Evolutionary conservation across 2,113 vertebrate genomes (phyloP), one percentile per base, ranked within the genome.

Genomic region (Phodopus roborovskii): DNA sequence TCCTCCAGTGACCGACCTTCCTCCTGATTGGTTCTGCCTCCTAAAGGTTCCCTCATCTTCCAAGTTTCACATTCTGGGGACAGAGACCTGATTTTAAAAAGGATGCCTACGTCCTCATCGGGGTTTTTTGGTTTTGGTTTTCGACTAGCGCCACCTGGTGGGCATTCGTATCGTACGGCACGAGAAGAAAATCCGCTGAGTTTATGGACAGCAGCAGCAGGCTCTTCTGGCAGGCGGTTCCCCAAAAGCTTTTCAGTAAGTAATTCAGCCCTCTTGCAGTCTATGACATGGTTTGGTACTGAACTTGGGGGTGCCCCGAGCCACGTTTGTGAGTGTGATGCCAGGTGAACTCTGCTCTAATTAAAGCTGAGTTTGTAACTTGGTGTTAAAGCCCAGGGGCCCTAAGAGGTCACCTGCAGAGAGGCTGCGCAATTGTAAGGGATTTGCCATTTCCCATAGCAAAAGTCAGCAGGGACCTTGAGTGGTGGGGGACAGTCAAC

Each of bases 81-180:
- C 3, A 5, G 33, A 20, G 70, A 9, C 17, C 36, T 6, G 3
- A 36, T 71, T 17, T 71, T 79, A 22, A 15, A 39, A 58, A 4
- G 22, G 20, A 26, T 39, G 36, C 79, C 79, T 60, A 39, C 33
- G 6, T 9, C 24, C 53, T 85, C 0, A 12, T 36, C 1, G 39
- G 20, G 42, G n/a, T n/a, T 16, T 77, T n/a, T 60, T 20, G 4
- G n/a, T n/a, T 19, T 7, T 36, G 0, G 39, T 16, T 24, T 39
- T 79, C 20, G 64, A 48, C 60, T 20, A 86, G 53, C 94, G 48
- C 94, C 96, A 95, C 70, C 95, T 96, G 6, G 91, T 96, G 97
- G 95, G 9, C 82, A 66, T 62, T 75, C 22, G 11, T 42, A 2
- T 13, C 62, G 20, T 26, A 56, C 81, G 7, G 30, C 3, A 20